Base-by-base conservation (phyloP, 2,113 vertebrate species). In the Embiotoca jacksoni region DNA sequence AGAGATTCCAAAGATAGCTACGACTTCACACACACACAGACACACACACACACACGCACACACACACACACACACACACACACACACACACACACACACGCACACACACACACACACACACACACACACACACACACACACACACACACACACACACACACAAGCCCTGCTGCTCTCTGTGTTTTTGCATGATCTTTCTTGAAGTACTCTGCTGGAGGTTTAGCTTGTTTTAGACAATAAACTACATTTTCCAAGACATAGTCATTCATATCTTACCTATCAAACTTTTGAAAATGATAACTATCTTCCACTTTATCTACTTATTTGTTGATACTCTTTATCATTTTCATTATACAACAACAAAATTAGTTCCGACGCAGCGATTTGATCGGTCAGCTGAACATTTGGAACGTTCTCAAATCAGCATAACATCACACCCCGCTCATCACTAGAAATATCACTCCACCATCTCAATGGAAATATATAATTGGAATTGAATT, bases 1-100 rank as follows among this genome's bases (percentile, higher is more conserved):
- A 52, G 61, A 59, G 60, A 63, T 50, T 82, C 83, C 84, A 89
- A 88, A 92, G 82, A 91, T 88, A 82, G 87, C 81, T 58, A 1
- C 3, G 10, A 61, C 81, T 56, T 81, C 52, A 72, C 75, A 82
- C 76, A 55, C 13, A 60, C 2, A 71, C 49, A 67, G 52, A 62
- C 13, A 60, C 2, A 71, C 49, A 67, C 57, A 62, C 13, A 60
- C 2, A 71, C 49, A 67, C 57, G 58, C 13, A 60, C 2, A 71
- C 49, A 67, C 57, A 62, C 13, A 60, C 2, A 71, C 49, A 67
- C 57, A 62, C 13, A 60, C 2, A 71, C 49, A 67, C 57, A 62
- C 13, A 60, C 2, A 71, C 49, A 67, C 57, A 62, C 13, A 60
- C 2, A 71, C 49, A 67, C 57, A 62, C 13, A 60, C 2, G 67